A percentile compares a stretch with the other conserved stretches of the same genome.
These are phyloP conservation scores for Gyrodactylus salaris DNA, from an alignment of 1,140 invertebrate species.

Conservation along the genomic window DNA sequence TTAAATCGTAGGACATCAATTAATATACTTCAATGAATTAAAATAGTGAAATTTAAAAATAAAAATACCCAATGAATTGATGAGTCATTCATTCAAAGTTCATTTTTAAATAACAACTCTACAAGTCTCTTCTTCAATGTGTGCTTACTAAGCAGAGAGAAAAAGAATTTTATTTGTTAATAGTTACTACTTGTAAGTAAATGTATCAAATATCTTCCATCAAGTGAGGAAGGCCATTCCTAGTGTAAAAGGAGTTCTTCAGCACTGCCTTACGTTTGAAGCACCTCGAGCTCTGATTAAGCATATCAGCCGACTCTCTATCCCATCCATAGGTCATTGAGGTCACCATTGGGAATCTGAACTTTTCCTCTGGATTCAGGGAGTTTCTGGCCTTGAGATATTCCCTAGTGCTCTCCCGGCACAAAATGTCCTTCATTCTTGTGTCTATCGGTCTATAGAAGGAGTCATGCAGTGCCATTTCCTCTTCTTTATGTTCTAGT, in stretches of 20 bases:
- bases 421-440: not conserved
- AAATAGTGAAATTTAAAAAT: too few species aligned
- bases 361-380: not conserved
- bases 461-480: not conserved
- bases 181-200: too few species aligned
- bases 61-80: too few species aligned
- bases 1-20: too few species aligned
- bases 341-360: not conserved
- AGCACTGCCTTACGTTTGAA: not conserved
- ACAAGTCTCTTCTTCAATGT: too few species aligned
- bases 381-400: not conserved
- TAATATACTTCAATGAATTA: too few species aligned
- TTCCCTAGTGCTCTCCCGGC: not conserved
- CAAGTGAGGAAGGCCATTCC: not conserved
- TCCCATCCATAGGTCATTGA: not conserved
- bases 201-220: too few species aligned
- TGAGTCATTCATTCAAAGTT: too few species aligned
- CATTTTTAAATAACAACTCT: too few species aligned
- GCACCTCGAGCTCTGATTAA: not conserved
- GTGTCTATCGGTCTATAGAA: not conserved
- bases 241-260: not conserved
- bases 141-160: too few species aligned
- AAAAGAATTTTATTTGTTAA: too few species aligned
- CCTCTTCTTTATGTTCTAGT: not conserved
- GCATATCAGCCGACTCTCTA: not conserved